phyloP scores from a whole-genome alignment of 2,113 vertebrate genomes.

The Podilymbus podiceps region DNA sequence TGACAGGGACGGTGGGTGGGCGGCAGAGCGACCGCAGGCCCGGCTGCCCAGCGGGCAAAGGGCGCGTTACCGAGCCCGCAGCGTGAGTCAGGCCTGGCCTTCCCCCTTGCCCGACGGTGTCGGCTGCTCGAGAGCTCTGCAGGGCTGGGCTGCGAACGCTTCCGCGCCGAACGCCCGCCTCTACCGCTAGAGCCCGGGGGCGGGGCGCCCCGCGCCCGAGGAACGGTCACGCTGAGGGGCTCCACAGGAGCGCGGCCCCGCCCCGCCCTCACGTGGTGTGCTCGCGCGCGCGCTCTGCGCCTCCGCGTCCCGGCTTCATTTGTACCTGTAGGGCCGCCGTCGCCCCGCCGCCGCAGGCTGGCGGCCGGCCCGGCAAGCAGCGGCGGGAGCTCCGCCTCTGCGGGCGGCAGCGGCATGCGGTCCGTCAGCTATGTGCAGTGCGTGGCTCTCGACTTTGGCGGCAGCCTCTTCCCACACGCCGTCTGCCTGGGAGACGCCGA shows the following conservation, averaged over 20 bases:
- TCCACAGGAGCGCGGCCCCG: neutral
- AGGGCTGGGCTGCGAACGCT: too few species aligned
- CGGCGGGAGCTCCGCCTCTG: neutral
- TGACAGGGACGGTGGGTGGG: neutral
- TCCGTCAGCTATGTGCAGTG: slow-evolving; percentile 90
- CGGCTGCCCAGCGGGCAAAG: neutral
- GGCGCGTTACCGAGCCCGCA: too few species aligned
- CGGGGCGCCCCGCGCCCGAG: neutral
- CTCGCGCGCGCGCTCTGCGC: too few species aligned
- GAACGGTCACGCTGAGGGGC: neutral
- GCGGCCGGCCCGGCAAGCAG: too few species aligned
- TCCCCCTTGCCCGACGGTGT: too few species aligned
- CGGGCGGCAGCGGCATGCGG: slow-evolving; percentile 71
- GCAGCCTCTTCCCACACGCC: slow-evolving; percentile 90
- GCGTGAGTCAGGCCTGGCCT: too few species aligned
- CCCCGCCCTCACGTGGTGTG: neutral
- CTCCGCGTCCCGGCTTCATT: neutral
- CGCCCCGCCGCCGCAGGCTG: too few species aligned
- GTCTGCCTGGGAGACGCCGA: slow-evolving; percentile 93
- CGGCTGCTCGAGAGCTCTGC: too few species aligned
- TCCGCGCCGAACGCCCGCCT: too few species aligned
- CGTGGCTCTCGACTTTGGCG: slow-evolving; percentile 88
- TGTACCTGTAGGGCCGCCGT: neutral
- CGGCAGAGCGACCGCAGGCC: neutral
- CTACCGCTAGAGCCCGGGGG: neutral